Evolutionary conservation across 2,888 invertebrate genomes (phyloP).

Genomic region (Drosophila greeni): DNA sequence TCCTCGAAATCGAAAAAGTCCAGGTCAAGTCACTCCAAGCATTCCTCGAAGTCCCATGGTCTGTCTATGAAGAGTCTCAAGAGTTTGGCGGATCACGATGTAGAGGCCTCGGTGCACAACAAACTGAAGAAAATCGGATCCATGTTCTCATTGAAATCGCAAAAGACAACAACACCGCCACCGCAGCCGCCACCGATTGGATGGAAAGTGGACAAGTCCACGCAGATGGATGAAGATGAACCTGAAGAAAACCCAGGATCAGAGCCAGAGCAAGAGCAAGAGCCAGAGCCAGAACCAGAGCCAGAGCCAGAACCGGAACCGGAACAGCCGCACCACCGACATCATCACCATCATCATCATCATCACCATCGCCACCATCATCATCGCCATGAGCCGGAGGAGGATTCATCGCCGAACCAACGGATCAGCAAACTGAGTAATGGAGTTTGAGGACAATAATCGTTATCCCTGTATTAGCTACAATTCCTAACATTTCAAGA

Average conservation of each 20-base stretch:
- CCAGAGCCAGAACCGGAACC: constrained; percentile 3
- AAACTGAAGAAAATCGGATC: constrained; percentile 76
- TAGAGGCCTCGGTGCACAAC: constrained; percentile 68
- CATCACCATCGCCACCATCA: constrained; percentile 53
- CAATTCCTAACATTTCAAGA: background rate
- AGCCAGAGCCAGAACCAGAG: background rate
- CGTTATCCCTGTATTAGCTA: background rate
- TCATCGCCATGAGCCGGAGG: constrained; percentile 17
- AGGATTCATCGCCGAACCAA: constrained; percentile 26
- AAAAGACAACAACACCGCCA: constrained; percentile 48
- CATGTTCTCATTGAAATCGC: constrained; percentile 76
- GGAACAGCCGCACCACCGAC: constrained; percentile 27
- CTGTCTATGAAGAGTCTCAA: constrained; percentile 70
- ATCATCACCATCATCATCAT: constrained; percentile 60
- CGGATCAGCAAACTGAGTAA: constrained; percentile 56
- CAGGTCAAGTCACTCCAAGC: constrained; percentile 59
- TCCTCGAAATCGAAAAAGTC: constrained; percentile 61
- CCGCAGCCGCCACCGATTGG: constrained; percentile 39
- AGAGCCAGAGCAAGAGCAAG: background rate
- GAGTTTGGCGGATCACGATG: constrained; percentile 62
- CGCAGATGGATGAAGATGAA: constrained; percentile 49
- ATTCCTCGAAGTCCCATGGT: constrained; percentile 68
- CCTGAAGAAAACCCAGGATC: background rate
- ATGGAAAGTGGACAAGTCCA: constrained; percentile 64
- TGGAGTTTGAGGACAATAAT: constrained; percentile 12